Conservation (phyloP, 2,888 invertebrate genomes). For the Nemotelus nigrinus region DNA sequence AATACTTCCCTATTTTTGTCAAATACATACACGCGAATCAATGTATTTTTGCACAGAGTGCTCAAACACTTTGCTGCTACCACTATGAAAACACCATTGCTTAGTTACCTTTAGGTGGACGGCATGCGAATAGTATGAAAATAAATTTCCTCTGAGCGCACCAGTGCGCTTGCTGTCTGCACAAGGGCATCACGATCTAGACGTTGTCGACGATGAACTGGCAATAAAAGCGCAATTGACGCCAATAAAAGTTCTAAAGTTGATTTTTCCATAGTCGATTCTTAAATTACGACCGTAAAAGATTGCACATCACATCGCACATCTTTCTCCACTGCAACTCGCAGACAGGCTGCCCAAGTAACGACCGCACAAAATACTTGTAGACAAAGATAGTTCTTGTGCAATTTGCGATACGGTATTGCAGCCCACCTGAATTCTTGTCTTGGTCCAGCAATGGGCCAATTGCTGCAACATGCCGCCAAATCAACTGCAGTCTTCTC, state of each 20-base stretch:
- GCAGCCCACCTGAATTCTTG: constrained; percentile 33
- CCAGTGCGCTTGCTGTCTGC: not conserved
- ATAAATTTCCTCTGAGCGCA: constrained; percentile 8
- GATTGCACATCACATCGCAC: constrained; percentile 40
- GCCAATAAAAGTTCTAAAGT: constrained; percentile 41
- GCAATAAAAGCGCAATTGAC: constrained; percentile 45
- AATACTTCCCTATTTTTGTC: too few relatives aligned
- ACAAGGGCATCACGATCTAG: constrained; percentile 16
- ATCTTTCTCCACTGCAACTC: not conserved
- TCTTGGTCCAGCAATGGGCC: constrained; percentile 2
- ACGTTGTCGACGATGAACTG: constrained; percentile 1
- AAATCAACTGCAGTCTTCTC: not conserved
- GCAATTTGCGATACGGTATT: not conserved
- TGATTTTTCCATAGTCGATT: constrained; percentile 40
- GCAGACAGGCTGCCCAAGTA: too few relatives aligned
- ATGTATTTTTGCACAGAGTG: too few relatives aligned
- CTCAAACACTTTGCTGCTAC: too few relatives aligned
- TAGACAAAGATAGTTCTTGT: too few relatives aligned
- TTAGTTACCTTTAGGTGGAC: not conserved
- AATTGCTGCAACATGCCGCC: not conserved
- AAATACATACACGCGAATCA: too few relatives aligned
- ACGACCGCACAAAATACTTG: too few relatives aligned
- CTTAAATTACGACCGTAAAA: constrained; percentile 37
- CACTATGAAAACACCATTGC: too few relatives aligned
- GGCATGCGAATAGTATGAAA: constrained; percentile 23